Conservation (phyloP, 2,113 vertebrate genomes). For the Malurus melanocephalus region DNA sequence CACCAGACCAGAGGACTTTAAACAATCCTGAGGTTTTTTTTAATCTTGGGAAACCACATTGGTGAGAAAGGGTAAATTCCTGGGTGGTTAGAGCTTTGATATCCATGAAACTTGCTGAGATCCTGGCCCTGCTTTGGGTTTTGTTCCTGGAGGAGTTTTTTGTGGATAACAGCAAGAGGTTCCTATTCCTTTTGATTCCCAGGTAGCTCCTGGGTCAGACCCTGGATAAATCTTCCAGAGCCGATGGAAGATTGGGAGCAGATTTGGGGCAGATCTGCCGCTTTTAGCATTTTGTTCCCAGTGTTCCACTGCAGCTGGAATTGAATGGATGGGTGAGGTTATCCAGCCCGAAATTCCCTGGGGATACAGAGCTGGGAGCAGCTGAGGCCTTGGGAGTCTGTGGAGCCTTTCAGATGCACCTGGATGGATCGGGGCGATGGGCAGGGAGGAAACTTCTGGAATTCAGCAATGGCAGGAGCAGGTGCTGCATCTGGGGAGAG, state of each 20-base stretch:
- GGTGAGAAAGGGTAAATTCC: not conserved
- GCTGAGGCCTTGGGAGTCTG: accelerated
- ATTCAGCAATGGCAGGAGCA: not conserved
- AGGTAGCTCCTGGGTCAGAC: not conserved
- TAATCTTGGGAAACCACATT: not conserved
- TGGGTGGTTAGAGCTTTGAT: not conserved
- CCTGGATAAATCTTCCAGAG: not conserved
- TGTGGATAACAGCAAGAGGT: not conserved
- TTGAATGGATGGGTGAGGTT: accelerated
- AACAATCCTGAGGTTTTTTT: not conserved
- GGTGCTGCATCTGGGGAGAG: not conserved
- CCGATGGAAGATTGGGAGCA: not conserved
- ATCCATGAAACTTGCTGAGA: not conserved
- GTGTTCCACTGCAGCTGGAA: not conserved
- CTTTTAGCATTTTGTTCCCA: not conserved
- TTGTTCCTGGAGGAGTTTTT: not conserved
- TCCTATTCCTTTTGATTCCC: not conserved
- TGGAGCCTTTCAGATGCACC: not conserved
- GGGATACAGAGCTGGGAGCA: not conserved
- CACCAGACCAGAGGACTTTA: not conserved
- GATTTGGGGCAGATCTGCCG: accelerated
- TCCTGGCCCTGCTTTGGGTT: not conserved
- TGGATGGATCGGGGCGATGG: accelerated
- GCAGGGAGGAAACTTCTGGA: not conserved
- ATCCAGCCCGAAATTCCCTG: accelerated